These are phyloP conservation scores for Xenopus petersii DNA, from an alignment of 2,797 vertebrate genomes.

Conservation along the genomic window DNA sequence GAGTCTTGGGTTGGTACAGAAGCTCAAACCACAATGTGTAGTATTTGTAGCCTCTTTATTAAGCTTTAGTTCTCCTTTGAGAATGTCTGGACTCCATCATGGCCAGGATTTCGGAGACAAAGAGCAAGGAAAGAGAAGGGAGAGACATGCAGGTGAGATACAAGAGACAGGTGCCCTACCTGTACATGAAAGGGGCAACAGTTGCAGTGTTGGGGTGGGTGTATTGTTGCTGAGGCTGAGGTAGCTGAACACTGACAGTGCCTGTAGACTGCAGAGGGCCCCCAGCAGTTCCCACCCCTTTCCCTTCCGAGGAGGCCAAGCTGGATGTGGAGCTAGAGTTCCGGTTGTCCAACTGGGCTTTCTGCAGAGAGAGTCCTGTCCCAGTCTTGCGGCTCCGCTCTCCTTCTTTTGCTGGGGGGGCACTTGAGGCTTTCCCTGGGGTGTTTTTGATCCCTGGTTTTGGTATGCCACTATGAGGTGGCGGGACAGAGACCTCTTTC, in stretches of 20 bases:
- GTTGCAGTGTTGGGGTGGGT: constrained; percentile 97
- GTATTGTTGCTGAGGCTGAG: constrained; percentile 96
- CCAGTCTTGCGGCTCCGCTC: constrained; percentile 79
- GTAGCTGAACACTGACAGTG: constrained; percentile 96
- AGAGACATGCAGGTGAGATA: too few relatives aligned
- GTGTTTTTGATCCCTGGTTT: constrained; percentile 89
- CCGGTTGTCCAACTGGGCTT: constrained; percentile 78
- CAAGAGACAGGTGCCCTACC: constrained; percentile 62
- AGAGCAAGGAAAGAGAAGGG: too few relatives aligned
- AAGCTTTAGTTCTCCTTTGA: too few relatives aligned
- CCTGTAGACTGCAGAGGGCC: constrained; percentile 84
- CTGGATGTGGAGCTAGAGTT: constrained; percentile 92
- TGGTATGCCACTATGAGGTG: constrained; percentile 92
- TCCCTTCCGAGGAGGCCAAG: constrained; percentile 87
- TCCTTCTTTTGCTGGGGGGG: constrained; percentile 77
- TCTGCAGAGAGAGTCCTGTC: constrained; percentile 74
- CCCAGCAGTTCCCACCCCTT: constrained; percentile 58
- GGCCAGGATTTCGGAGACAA: too few relatives aligned
- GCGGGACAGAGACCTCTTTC: constrained; percentile 82
- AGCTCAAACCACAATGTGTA: too few relatives aligned
- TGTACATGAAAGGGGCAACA: constrained; percentile 97
- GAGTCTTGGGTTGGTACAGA: too few relatives aligned
- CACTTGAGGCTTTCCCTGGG: constrained; percentile 72
- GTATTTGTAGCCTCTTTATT: too few relatives aligned
- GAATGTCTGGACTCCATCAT: too few relatives aligned